Conservation (phyloP, 2,113 vertebrate genomes). For the Oreotrochilus melanogaster region DNA sequence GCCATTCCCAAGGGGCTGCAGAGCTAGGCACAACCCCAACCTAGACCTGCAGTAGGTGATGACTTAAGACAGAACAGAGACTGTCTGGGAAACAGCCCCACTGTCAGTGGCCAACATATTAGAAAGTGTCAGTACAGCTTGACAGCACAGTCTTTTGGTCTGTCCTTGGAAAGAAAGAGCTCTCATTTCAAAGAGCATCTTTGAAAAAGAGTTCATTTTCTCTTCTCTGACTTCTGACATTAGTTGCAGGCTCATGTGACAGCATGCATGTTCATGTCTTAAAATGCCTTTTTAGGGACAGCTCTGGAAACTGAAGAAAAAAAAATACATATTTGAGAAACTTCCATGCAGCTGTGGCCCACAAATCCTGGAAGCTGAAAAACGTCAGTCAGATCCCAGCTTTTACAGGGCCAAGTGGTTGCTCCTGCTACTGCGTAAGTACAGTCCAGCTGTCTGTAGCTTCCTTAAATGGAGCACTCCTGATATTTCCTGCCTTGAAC, state of each 20-base stretch:
- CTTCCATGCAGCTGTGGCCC: not conserved
- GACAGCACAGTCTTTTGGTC: not conserved
- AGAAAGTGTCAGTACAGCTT: not conserved
- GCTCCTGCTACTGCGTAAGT: not conserved
- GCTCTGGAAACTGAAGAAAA: not conserved
- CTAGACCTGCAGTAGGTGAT: not conserved
- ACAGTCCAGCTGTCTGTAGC: not conserved
- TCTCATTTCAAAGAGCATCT: no score
- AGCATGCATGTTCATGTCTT: not conserved
- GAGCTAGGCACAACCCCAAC: not conserved
- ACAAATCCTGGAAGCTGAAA: not conserved
- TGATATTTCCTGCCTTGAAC: not conserved
- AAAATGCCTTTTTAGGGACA: not conserved
- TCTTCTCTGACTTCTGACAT: not conserved
- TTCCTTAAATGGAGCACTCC: not conserved
- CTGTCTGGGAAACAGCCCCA: not conserved
- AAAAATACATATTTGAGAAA: not conserved
- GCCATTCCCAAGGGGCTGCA: not conserved
- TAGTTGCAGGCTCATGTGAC: no score
- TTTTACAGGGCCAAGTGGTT: not conserved
- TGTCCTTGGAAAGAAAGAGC: not conserved
- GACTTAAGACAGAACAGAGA: not conserved
- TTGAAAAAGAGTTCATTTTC: not conserved
- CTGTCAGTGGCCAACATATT: rapidly evolving
- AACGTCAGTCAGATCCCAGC: not conserved